Base-by-base conservation (phyloP, 2,888 invertebrate species). In the Mantis religiosa region DNA sequence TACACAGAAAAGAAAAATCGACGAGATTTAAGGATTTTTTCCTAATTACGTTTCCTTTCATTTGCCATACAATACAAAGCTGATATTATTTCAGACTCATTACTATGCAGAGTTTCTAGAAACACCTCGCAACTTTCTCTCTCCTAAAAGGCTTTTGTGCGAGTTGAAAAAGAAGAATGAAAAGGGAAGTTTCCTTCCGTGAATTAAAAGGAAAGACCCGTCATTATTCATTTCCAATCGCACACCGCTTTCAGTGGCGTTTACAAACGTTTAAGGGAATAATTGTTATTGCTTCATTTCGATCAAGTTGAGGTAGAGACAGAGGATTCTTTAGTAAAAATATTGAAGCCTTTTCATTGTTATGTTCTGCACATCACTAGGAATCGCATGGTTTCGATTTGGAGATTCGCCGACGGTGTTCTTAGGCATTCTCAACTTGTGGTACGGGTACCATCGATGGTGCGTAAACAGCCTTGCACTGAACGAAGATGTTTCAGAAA, bases 21-120 rank as follows among this genome's bases (percentile, higher is more conserved):
- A 87, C 47, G 89, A 90, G 90, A 90, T 90, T 89, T 90, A 90
- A 90, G 90, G 90, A 89, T 90, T 90, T 20, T 89, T 90, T 90
- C 89, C 88, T 90, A 90, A 90, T 90, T 90, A 90, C 89, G 86
- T 89, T 90, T 90, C 89, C 84, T 85, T 87, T 89, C 54, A 71
- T 71, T 71, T 71, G 54, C 25, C 54, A 20, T 71, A 8, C 41
- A 41, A 41, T 88, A 85, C 82, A 89, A 71, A 71, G 54, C 20
- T 83, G 28, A 83, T 83, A 83, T 83, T 28, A 14, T 28, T 28
- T 28, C 28, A 83, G 15, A 2, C 30, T 83, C 20, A 83, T 83
- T 83, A 83, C 15, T 83, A 83, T 83, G 83, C 83, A 83, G 83
- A 83, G 28, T 83, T 83, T 30, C 83, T 28, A n/a, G 54, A 71